A percentile compares a stretch with the other conserved stretches of the same genome.
Evolutionary conservation across 2,797 vertebrate species (phyloP).

Genomic region (Karalla daura): DNA sequence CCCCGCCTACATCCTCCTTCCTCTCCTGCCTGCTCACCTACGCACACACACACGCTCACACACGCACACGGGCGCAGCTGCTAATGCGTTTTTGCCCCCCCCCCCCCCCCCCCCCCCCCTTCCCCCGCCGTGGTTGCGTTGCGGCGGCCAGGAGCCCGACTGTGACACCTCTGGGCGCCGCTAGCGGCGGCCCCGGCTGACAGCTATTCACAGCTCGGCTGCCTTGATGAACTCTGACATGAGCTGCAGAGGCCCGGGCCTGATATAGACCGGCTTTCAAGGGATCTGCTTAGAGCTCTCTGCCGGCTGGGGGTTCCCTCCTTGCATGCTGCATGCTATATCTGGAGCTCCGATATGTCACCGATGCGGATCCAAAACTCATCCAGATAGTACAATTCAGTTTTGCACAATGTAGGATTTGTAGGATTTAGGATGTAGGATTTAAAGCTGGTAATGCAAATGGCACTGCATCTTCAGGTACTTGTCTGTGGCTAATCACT

Average conservation of each 20-base stretch:
- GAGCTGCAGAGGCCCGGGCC: constrained; percentile 44
- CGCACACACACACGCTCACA: too few relatives aligned
- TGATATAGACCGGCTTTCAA: constrained; percentile 55
- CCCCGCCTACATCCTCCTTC: constrained; percentile 9
- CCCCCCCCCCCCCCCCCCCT: background rate
- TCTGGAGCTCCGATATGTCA: constrained; percentile 3
- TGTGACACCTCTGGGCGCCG: constrained; percentile 27
- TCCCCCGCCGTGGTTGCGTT: constrained; percentile 24
- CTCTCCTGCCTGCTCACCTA: constrained; percentile 20
- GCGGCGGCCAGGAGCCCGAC: constrained; percentile 24
- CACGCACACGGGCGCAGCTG: background rate
- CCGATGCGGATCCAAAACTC: background rate
- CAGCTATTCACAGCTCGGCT: constrained; percentile 41
- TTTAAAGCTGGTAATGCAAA: too few relatives aligned
- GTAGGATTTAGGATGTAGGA: too few relatives aligned
- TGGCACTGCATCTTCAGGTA: background rate
- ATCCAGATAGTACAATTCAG: background rate
- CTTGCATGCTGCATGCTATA: background rate
- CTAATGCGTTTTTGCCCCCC: constrained; percentile 10
- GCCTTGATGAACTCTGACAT: constrained; percentile 59
- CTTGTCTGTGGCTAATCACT: constrained; percentile 7
- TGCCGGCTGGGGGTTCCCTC: constrained; percentile 19
- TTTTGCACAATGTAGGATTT: background rate
- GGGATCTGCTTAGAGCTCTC: constrained; percentile 26
- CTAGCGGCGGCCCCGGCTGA: constrained; percentile 2